phyloP scores from a whole-genome alignment of 2,888 invertebrate genomes.

The Hermaeophaga mercurialis region DNA sequence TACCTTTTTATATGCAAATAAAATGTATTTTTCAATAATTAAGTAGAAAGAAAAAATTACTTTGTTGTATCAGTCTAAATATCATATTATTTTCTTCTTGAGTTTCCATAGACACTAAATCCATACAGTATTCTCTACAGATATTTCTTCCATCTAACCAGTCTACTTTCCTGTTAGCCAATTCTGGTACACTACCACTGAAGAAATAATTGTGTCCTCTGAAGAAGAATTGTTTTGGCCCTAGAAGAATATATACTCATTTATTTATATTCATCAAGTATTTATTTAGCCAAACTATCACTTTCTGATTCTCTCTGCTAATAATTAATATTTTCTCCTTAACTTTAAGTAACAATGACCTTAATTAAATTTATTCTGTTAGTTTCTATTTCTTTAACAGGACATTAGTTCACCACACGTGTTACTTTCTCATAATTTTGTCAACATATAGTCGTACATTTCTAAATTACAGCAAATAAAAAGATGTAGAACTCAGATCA shows the following conservation, averaged over 20 bases:
- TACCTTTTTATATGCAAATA: too few species aligned
- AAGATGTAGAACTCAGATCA: too few species aligned
- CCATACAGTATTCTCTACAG: slow-evolving; percentile 94
- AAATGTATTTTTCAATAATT: too few species aligned
- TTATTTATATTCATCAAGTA: too few species aligned
- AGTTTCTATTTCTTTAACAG: slow-evolving; percentile 6
- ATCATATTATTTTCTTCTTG: slow-evolving; percentile 90
- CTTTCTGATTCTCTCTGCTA: not conserved
- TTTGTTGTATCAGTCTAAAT: slow-evolving; percentile 85
- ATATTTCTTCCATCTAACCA: slow-evolving; percentile 91
- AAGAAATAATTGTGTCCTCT: slow-evolving; percentile 88
- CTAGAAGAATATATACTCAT: slow-evolving; percentile 63
- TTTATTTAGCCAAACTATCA: too few species aligned
- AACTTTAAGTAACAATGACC: not conserved
- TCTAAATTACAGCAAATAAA: too few species aligned
- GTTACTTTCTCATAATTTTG: slow-evolving; percentile 1
- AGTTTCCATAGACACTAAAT: slow-evolving; percentile 85
- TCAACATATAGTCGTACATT: too few species aligned
- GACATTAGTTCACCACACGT: not conserved
- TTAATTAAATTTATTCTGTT: not conserved
- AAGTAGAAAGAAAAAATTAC: too few species aligned
- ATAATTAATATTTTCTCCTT: not conserved
- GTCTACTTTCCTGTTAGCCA: slow-evolving; percentile 81
- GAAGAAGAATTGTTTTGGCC: slow-evolving; percentile 89
- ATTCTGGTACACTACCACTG: slow-evolving; percentile 78